Evolutionary conservation across 2,797 vertebrate genomes (phyloP), one percentile per base, ranked within the genome.

Genomic region (Lithobates pipiens): DNA sequence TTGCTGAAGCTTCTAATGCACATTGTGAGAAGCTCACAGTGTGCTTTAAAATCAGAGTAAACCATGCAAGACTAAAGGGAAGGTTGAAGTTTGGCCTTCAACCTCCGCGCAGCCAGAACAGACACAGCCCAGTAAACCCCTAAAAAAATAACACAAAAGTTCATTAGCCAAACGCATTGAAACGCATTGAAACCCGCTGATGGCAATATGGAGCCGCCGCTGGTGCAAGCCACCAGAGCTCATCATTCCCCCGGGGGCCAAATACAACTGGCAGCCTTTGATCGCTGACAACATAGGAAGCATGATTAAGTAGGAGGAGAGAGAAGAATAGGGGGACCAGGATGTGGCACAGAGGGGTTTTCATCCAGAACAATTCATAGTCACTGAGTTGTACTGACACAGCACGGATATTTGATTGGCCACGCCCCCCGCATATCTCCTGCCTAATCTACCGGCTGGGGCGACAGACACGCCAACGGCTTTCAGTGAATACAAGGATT

Each of bases 311-410:
- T 71, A 68, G 15, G 69, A 81, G 50, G 79, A 42, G 50, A n/a
- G 69, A 61, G 69, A 81, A 81, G 79, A 81, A 81, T 81, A 73
- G 79, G 23, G 10, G 10, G 13, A 57, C 68, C 54, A 68, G 32
- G 29, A 73, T 21, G 69, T 73, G 79, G 25, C 27, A 21, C 5
- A 72, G n/a, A 39, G 27, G 54, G 39, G 54, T 44, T 65, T 75
- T 29, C 73, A 39, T 46, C n/a, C 54, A 63, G 54, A 42, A 74
- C 54, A 82, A 82, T 76, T n/a, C 29, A 25, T 61, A 83, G 39
- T 83, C 44, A 34, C 39, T 83, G 72, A 76, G 81, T 65, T 69
- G 81, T 68, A 76, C 72, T 44, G 36, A 83, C 27, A 50, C 72
- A 44, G 61, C 81, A 67, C 23, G 73, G 61, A 75, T 73, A 65